Percentiles rank a stretch among this genome's conserved stretches.
Evolutionary conservation across 2,797 vertebrate genomes (phyloP).

Genomic region (Cirrhinus molitorella): DNA sequence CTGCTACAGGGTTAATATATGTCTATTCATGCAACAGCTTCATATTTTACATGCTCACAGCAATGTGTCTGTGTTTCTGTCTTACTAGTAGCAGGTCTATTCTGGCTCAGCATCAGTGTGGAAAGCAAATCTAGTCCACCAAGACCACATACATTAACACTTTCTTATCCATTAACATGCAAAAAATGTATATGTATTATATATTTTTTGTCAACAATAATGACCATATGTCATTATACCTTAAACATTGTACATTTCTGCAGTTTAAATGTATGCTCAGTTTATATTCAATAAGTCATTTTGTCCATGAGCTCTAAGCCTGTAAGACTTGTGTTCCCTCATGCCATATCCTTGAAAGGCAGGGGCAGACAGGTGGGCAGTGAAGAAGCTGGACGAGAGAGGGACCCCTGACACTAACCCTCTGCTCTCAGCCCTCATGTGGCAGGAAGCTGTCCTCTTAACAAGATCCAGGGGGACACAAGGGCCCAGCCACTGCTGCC

Average conservation of each 20-base stretch:
- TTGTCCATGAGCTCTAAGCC: conserved; percentile 1
- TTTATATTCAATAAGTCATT: background rate
- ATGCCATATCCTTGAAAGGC: conserved; percentile 35
- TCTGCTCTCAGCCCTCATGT: conserved; percentile 60
- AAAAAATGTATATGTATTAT: background rate
- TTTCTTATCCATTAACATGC: background rate
- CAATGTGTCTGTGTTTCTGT: background rate
- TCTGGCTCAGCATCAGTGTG: background rate
- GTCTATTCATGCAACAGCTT: background rate
- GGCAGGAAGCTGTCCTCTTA: conserved; percentile 65
- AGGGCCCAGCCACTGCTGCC: conserved; percentile 55
- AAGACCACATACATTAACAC: background rate
- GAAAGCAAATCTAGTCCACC: background rate
- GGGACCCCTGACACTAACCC: conserved; percentile 68
- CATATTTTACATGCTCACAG: background rate
- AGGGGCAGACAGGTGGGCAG: conserved; percentile 47
- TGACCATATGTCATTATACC: background rate
- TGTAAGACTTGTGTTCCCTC: conserved; percentile 8
- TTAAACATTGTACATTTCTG: background rate
- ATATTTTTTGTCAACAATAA: background rate
- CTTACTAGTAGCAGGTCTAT: background rate
- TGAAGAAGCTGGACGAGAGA: conserved; percentile 57
- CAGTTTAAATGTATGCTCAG: background rate
- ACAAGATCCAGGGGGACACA: conserved; percentile 76
- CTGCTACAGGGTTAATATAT: background rate